Percentiles rank a stretch among this genome's conserved stretches.
phyloP scores from a whole-genome alignment of 2,797 vertebrate species.

The Pitangus sulphuratus region DNA sequence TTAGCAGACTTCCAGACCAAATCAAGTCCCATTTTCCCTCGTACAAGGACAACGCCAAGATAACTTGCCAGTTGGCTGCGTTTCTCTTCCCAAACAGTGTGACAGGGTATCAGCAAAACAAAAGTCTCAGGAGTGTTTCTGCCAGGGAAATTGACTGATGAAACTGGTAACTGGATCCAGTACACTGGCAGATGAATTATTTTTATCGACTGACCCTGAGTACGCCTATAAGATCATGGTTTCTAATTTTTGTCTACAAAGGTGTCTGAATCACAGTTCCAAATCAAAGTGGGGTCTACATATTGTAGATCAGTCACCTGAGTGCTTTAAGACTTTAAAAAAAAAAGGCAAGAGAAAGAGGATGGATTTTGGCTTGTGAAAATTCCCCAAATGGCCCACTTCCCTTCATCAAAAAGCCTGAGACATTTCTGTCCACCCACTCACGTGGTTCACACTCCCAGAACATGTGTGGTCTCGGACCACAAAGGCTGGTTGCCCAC shows the following conservation, averaged over 20 bases:
- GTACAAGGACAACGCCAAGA: constrained; percentile 43
- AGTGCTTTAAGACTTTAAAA: background rate
- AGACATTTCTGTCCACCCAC: background rate
- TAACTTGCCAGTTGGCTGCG: constrained; percentile 5
- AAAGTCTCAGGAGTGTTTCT: background rate
- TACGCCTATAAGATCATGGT: rapidly evolving
- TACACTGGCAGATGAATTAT: background rate
- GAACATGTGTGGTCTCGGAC: rapidly evolving
- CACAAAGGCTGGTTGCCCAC: rapidly evolving
- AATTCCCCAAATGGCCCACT: background rate
- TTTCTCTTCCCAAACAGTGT: constrained; percentile 7
- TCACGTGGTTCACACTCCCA: rapidly evolving
- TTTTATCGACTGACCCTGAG: background rate
- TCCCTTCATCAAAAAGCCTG: background rate
- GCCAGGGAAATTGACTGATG: background rate
- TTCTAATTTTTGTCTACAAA: background rate
- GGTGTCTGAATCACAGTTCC: background rate
- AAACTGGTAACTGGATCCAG: background rate
- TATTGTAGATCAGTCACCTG: background rate
- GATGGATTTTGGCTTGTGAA: background rate
- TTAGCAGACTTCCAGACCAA: constrained; percentile 33
- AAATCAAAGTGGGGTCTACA: background rate
- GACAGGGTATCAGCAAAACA: background rate
- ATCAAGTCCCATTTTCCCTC: constrained; percentile 34
- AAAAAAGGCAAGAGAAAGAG: background rate